Evolutionary conservation across 2,113 vertebrate species (phyloP), one percentile per base, ranked within the genome.

Genomic region (Dryoscopus gambensis): DNA sequence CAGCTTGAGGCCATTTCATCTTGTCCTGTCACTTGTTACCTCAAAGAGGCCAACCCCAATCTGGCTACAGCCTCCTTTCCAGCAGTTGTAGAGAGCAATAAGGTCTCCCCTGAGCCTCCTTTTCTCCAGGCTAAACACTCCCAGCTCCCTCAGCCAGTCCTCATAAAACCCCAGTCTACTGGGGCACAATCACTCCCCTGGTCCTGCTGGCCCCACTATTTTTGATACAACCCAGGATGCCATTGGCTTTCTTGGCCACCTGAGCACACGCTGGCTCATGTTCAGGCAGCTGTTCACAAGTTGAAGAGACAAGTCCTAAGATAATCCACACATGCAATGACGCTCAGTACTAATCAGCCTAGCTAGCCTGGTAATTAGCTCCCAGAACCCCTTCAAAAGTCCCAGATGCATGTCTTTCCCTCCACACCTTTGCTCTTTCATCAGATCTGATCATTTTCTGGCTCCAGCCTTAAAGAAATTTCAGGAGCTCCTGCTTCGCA

Each of bases 361-460:
- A 52, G 37, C 46, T 68, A 52, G 17, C 33, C 53, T 49, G 4
- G 22, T 78, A 67, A 86, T 65, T 69, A 87, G 22, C 37, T 85
- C 49, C 67, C 57, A 91, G 49, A 44, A 82, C 15, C 25, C 37
- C 57, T 62, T 79, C 50, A 59, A 4, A 92, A 47, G 37, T 79
- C 53, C 9, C 47, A 89, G 46, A 28, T 3, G 1, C 24, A 3
- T 2, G 0, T 70, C 37, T 67, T 37, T 82, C 14, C 13, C 39
- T 76, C 25, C 2, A 1, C 0, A 3, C 13, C 42, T 68, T 67
- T 68, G 23, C 28, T 76, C 53, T 64, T 46, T 2, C 0, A 17
- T 76, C 6, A 1, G 15, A 24, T 93, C 28, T 62, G 37, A 64
- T 65, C 0, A 18, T 82, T 78, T 78, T 89, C 62, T 87, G 37